Base-by-base conservation (phyloP, 2,113 vertebrate species). In the Hyperopisus bebe region DNA sequence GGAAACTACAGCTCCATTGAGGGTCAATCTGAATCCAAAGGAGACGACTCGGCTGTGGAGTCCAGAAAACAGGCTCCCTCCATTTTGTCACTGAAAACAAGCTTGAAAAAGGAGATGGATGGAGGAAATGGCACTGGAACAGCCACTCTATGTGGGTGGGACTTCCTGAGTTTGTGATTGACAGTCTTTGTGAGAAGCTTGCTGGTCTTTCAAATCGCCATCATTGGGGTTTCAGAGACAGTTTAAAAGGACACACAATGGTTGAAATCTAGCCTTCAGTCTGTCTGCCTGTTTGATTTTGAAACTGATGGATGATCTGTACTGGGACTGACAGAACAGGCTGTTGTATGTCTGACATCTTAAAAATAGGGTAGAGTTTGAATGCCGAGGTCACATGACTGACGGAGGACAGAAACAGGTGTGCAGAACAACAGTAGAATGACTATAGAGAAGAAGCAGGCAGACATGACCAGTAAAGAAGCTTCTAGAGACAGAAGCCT, bases 161-260 rank as follows among this genome's bases (percentile, higher is more conserved):
- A 92, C 92, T 95, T 95, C 95, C 95, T 95, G 95, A 95, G 95
- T 94, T 94, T 93, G 93, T 95, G 94, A 94, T 94, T 94, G 94
- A 94, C 92, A 91, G 91, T 94, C 92, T 90, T 91, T 93, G 91
- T 92, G 92, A 92, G 90, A 92, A 91, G 91, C 91, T 89, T 90
- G 91, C 62, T 88, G 86, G 90, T 89, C 93, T 90, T 90, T 92
- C 91, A 82, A 70, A 11, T 90, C 88, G 17, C 90, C 39, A 91
- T 89, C 89, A 89, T 91, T 90, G 86, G 89, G 62, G 90, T 88
- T 74, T 92, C 91, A 90, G 84, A 91, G 92, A 92, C 91, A 51
- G 44, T 70, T 48, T 74, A 62, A 31, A 66, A 48, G 46, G 53
- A 44, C 53, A 66, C 87, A 74, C 55, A 88, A 47, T 11, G 55